A percentile compares a stretch with the other conserved stretches of the same genome.
phyloP scores from a whole-genome alignment of 2,113 vertebrate genomes.

The Brachypodius melanocephalos region DNA sequence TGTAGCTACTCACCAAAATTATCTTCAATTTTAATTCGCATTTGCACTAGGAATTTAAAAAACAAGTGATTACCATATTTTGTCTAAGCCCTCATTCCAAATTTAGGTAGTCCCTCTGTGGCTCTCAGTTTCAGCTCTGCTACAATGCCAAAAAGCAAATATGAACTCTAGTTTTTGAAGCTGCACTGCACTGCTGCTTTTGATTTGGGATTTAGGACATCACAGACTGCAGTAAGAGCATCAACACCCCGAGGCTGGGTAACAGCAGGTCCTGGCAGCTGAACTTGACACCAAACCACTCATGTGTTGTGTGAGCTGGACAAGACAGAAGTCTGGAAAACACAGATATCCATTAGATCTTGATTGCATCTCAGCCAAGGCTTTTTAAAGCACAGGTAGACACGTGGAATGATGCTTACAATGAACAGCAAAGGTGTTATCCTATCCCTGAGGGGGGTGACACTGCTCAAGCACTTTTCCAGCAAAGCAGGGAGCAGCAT shows the following conservation, averaged over 20 bases:
- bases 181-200: background rate
- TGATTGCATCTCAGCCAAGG: background rate
- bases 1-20: background rate
- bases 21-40: background rate
- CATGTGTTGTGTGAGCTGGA: background rate
- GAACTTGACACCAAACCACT: background rate
- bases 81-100: background rate
- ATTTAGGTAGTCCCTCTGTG: background rate
- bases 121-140: background rate
- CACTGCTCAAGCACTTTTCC: background rate
- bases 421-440: background rate
- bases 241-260: accelerated
- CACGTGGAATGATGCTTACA: background rate
- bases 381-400: background rate
- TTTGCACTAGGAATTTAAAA: background rate
- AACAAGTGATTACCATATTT: background rate
- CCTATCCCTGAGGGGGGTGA: background rate
- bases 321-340: background rate
- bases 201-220: background rate
- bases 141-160: background rate
- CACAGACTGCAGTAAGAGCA: background rate
- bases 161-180: background rate
- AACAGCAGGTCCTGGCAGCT: background rate
- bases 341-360: background rate
- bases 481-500: background rate